phyloP scores from a whole-genome alignment of 2,797 vertebrate genomes.

The Botia almorhae region DNA sequence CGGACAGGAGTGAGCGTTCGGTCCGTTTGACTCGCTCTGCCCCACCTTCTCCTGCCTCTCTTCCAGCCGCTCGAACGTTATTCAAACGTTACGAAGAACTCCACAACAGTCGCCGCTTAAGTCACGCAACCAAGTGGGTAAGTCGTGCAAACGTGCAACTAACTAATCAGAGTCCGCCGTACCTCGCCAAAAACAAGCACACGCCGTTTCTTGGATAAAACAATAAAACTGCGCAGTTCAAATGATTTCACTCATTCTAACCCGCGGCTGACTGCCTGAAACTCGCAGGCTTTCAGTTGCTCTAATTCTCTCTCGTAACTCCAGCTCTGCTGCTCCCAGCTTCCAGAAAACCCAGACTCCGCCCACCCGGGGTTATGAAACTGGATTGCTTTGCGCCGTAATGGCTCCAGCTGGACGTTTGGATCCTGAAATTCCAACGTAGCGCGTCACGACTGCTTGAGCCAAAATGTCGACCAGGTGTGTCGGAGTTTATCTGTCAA shows the following conservation, averaged over 20 bases:
- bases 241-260: slow-evolving; percentile 17
- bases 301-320: slow-evolving; percentile 61
- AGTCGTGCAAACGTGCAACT: slow-evolving; percentile 18
- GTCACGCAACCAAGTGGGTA: not conserved
- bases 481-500: slow-evolving; percentile 16
- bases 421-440: slow-evolving; percentile 41
- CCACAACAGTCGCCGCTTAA: slow-evolving; percentile 46
- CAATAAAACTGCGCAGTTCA: slow-evolving; percentile 31
- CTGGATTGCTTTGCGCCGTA: slow-evolving; percentile 72
- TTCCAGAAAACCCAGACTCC: slow-evolving; percentile 75
- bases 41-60: slow-evolving; percentile 75
- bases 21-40: slow-evolving; percentile 69
- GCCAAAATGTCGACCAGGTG: slow-evolving; percentile 70
- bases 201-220: not conserved
- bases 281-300: slow-evolving; percentile 45
- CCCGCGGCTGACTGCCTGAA: not conserved
- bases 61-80: slow-evolving; percentile 58
- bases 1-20: slow-evolving; percentile 66
- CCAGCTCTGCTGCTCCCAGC: slow-evolving; percentile 61
- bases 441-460: slow-evolving; percentile 57
- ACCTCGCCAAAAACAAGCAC: not conserved
- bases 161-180: not conserved
- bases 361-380: slow-evolving; percentile 75
- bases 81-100: slow-evolving; percentile 63
- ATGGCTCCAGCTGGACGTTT: slow-evolving; percentile 66